Evolutionary conservation across 92 coral and sea anemone species (phyloP).

Genomic region (Bergia sp.): DNA sequence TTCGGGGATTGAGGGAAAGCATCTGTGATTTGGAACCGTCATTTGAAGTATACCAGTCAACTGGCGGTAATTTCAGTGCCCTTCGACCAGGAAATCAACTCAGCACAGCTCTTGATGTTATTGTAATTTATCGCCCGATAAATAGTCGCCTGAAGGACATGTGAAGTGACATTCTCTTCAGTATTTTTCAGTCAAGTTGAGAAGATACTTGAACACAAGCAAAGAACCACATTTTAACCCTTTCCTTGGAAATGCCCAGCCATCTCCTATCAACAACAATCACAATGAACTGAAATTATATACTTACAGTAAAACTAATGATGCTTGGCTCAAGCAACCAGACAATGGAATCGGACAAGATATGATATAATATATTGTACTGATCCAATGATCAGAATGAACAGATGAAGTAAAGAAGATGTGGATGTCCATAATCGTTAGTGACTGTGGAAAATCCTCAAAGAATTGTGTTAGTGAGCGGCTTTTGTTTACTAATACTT

Average conservation of each 20-base stretch:
- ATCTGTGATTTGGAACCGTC: neutral
- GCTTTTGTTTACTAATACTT: neutral
- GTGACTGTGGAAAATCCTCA: neutral
- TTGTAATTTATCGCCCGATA: neutral
- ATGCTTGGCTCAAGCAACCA: neutral
- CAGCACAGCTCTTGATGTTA: neutral
- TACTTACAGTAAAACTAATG: constrained; percentile 36
- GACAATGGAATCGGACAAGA: neutral
- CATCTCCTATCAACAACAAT: neutral
- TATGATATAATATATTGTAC: neutral
- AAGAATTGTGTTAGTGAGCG: neutral
- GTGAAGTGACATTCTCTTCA: neutral
- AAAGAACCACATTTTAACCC: neutral
- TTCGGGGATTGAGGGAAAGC: neutral
- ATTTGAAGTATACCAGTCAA: neutral
- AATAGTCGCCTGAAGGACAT: neutral
- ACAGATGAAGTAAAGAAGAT: neutral
- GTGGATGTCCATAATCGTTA: neutral
- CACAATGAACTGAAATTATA: neutral
- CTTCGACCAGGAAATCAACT: constrained; percentile 28
- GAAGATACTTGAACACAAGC: neutral
- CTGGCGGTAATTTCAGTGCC: constrained; percentile 2
- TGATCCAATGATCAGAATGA: neutral
- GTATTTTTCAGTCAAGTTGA: neutral
- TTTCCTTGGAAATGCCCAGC: neutral